phyloP scores from a whole-genome alignment of 1,140 invertebrate species.

The Metaphire vulgaris region DNA sequence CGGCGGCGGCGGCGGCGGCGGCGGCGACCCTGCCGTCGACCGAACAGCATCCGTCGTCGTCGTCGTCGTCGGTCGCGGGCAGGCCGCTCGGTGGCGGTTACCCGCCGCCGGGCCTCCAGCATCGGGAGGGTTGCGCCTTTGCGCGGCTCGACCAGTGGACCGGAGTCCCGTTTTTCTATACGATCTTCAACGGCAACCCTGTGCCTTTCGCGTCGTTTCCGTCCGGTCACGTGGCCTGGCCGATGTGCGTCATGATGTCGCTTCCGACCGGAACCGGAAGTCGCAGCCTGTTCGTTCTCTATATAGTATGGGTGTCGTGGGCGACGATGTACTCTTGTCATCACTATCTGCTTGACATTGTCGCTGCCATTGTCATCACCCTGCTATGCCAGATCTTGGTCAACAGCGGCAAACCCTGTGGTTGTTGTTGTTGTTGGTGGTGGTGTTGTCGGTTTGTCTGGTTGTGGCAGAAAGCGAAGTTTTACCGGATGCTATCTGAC shows the following conservation, averaged over 20 bases:
- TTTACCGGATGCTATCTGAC: no score
- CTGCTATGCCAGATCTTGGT: not conserved
- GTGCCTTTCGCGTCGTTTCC: constrained; percentile 32
- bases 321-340: constrained; percentile 32
- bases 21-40: not conserved
- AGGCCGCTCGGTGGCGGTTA: not conserved
- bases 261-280: not conserved
- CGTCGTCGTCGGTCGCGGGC: not conserved
- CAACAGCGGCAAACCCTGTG: not conserved
- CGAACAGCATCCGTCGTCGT: no score
- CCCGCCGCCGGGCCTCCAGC: constrained; percentile 4
- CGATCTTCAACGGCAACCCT: constrained; percentile 26
- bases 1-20: not conserved
- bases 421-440: no score
- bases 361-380: constrained; percentile 19
- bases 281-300: constrained; percentile 7
- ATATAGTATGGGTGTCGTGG: constrained; percentile 28
- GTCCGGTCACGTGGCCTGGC: constrained; percentile 30
- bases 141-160: constrained; percentile 19
- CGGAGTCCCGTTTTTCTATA: constrained; percentile 26
- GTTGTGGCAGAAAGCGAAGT: no score
- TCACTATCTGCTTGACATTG: constrained; percentile 27
- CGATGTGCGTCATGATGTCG: constrained; percentile 21
- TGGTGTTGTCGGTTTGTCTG: no score
- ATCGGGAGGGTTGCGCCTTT: constrained; percentile 29